Percentiles rank a stretch among this genome's conserved stretches.
Conservation (phyloP, 2,113 vertebrate species). For the Centropus bengalensis region DNA sequence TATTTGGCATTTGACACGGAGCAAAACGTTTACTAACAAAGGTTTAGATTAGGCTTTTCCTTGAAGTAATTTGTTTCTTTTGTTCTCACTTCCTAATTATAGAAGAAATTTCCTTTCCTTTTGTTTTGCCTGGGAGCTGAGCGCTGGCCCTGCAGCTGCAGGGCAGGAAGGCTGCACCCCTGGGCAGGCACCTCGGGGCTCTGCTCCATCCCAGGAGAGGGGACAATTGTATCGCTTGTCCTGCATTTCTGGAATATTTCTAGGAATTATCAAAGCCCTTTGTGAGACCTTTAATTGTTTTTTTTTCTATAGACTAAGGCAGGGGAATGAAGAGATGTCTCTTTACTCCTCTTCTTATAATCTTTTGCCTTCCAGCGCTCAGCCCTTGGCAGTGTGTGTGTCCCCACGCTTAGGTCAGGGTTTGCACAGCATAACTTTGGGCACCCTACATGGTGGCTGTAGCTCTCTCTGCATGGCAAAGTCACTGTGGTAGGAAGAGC, state of each 20-base stretch:
- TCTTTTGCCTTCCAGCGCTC: background rate
- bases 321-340: background rate
- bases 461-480: background rate
- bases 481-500: background rate
- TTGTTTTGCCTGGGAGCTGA: background rate
- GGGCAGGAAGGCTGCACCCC: conserved; percentile 23
- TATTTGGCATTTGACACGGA: background rate
- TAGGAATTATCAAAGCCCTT: background rate
- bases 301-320: background rate
- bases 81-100: conserved; percentile 61
- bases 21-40: background rate
- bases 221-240: background rate
- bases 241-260: background rate
- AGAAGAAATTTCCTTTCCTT: conserved; percentile 49
- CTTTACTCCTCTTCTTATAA: background rate
- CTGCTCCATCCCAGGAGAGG: background rate
- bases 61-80: conserved; percentile 60
- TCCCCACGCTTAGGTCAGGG: background rate
- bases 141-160: rapidly evolving
- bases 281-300: background rate
- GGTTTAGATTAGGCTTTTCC: conserved; percentile 64
- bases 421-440: background rate
- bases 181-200: background rate
- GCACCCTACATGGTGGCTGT: background rate
- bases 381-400: background rate